A percentile compares a stretch with the other conserved stretches of the same genome.
These are phyloP conservation scores for Perithous albicinctus DNA, from an alignment of 2,888 invertebrate genomes.

Conservation along the genomic window DNA sequence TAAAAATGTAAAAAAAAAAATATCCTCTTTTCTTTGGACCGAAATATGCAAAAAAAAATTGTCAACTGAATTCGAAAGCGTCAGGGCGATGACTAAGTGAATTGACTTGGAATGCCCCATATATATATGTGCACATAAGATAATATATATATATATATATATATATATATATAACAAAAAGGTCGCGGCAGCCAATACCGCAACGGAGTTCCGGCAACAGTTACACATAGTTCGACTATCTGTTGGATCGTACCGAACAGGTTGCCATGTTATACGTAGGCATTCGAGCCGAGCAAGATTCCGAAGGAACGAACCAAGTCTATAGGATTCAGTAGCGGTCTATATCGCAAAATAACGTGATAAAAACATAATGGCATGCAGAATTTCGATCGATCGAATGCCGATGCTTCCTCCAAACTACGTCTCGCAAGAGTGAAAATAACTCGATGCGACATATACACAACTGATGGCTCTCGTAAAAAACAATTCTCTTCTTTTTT, in stretches of 20 bases:
- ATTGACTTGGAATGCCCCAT: too few relatives aligned
- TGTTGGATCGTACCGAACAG: constrained; percentile 56
- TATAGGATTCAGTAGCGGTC: constrained; percentile 16
- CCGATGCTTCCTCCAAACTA: constrained; percentile 18
- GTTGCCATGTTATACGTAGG: constrained; percentile 36
- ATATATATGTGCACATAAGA: too few relatives aligned
- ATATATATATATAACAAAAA: constrained; percentile 7
- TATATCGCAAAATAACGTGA: constrained; percentile 25
- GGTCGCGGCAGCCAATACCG: constrained; percentile 38
- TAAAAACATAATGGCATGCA: constrained; percentile 54
- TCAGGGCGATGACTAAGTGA: too few relatives aligned
- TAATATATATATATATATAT: not conserved
- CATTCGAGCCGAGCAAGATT: constrained; percentile 31
- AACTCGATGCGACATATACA: not conserved
- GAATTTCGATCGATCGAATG: constrained; percentile 57
- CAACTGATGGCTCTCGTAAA: not conserved
- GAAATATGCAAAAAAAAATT: too few relatives aligned
- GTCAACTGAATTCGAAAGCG: too few relatives aligned
- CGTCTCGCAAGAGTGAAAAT: constrained; percentile 23
- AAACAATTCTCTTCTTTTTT: not conserved
- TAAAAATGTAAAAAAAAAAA: too few relatives aligned
- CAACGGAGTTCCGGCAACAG: constrained; percentile 48
- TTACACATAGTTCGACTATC: constrained; percentile 62
- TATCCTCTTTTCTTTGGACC: too few relatives aligned
- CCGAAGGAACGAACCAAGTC: constrained; percentile 37